Evolutionary conservation across 2,888 invertebrate genomes (phyloP).

Genomic region (Spilosoma lubricipeda): DNA sequence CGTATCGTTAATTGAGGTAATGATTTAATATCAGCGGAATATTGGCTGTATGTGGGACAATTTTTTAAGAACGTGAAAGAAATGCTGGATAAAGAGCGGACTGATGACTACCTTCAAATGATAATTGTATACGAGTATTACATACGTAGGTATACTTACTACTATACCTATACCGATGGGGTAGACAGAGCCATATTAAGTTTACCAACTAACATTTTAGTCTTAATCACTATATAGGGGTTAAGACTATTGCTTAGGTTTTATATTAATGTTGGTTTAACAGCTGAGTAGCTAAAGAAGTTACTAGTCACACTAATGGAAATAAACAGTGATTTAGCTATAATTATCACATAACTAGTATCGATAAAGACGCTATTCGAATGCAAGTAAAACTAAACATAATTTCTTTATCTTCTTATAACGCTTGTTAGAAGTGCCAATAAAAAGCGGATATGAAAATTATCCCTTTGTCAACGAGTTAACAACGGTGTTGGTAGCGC

Average conservation of each 20-base stretch:
- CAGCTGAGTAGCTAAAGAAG: background rate
- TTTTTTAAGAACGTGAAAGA: too few species aligned
- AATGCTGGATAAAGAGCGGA: too few species aligned
- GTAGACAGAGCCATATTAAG: too few species aligned
- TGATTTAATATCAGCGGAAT: too few species aligned
- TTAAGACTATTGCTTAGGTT: background rate
- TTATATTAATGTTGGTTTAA: background rate
- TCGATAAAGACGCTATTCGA: background rate
- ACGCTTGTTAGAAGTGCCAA: background rate
- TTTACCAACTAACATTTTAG: too few species aligned
- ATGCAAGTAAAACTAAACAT: background rate
- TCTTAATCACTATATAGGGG: too few species aligned
- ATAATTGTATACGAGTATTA: too few species aligned
- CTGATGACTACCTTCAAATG: too few species aligned
- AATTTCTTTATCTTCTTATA: background rate
- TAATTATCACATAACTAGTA: background rate
- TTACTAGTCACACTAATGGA: background rate
- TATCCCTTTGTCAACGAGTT: conserved; percentile 18
- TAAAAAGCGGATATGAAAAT: conserved; percentile 5
- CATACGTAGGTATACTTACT: too few species aligned
- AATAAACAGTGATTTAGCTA: background rate
- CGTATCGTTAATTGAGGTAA: too few species aligned
- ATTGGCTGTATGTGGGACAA: too few species aligned
- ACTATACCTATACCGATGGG: too few species aligned
- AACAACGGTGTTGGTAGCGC: conserved; percentile 15